A percentile compares a stretch with the other conserved stretches of the same genome.
phyloP scores from a whole-genome alignment of 2,888 invertebrate genomes.

The Tipula confusa region DNA sequence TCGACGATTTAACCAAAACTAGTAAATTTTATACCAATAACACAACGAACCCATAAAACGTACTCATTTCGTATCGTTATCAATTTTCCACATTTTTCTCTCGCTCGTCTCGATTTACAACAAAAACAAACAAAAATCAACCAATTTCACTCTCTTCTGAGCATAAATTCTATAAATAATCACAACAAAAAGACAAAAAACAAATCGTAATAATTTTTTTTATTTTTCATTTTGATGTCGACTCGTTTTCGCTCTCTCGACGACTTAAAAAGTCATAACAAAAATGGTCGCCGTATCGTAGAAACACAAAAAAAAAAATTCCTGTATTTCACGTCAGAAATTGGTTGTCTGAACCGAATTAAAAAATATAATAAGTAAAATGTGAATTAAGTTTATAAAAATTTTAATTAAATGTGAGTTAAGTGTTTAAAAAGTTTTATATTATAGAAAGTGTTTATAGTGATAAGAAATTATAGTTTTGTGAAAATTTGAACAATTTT shows the following conservation, averaged over 20 bases:
- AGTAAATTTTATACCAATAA: not conserved
- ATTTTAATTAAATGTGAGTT: not conserved
- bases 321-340: not conserved
- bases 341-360: not conserved
- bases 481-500: not conserved
- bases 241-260: not conserved
- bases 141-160: not conserved
- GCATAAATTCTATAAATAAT: not conserved
- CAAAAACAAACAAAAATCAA: not conserved
- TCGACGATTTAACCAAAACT: no score
- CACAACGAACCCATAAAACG: not conserved
- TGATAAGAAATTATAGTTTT: not conserved
- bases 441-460: not conserved
- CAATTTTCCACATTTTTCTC: not conserved
- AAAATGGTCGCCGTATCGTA: not conserved
- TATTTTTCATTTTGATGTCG: no score
- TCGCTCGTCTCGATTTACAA: not conserved
- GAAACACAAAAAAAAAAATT: not conserved
- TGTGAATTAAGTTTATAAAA: not conserved
- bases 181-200: not conserved
- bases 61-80: not conserved
- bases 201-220: not conserved
- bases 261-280: conserved; percentile 3
- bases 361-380: not conserved
- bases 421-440: not conserved